A percentile compares a stretch with the other conserved stretches of the same genome.
Conservation (phyloP, 2,888 invertebrate species). For the Mythimna albipuncta region DNA sequence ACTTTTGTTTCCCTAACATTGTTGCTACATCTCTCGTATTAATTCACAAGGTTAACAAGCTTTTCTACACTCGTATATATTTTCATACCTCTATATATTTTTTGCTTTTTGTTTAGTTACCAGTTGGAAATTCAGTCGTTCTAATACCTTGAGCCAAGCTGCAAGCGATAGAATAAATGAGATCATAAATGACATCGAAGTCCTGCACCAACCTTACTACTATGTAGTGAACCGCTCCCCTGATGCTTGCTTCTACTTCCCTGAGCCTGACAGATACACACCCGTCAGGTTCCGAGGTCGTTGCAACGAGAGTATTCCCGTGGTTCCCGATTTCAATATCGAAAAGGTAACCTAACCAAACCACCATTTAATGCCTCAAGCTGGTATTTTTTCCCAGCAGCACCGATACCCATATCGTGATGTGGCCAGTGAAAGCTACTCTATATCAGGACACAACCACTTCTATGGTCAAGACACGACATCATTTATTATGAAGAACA, state of each 20-base stretch:
- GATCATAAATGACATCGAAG: conserved; percentile 63
- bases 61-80: not conserved
- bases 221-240: conserved; percentile 64
- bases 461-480: too few relatives aligned
- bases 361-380: not conserved
- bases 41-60: rapidly evolving
- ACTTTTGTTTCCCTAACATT: not conserved
- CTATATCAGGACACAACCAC: too few relatives aligned
- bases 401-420: too few relatives aligned
- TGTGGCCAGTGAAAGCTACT: too few relatives aligned
- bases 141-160: conserved; percentile 57
- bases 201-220: conserved; percentile 72
- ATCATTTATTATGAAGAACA: too few relatives aligned
- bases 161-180: conserved; percentile 67
- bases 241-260: conserved; percentile 65
- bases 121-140: conserved; percentile 79
- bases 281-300: conserved; percentile 58
- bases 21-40: not conserved
- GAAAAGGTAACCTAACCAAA: conserved; percentile 48
- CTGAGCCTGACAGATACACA: conserved; percentile 44
- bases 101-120: conserved; percentile 65
- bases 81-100: not conserved
- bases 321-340: conserved; percentile 51
- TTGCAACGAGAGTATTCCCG: conserved; percentile 52
- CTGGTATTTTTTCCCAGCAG: too few relatives aligned